Evolutionary conservation across 2,888 invertebrate species (phyloP).

Genomic region (Anagyrus pseudococci): DNA sequence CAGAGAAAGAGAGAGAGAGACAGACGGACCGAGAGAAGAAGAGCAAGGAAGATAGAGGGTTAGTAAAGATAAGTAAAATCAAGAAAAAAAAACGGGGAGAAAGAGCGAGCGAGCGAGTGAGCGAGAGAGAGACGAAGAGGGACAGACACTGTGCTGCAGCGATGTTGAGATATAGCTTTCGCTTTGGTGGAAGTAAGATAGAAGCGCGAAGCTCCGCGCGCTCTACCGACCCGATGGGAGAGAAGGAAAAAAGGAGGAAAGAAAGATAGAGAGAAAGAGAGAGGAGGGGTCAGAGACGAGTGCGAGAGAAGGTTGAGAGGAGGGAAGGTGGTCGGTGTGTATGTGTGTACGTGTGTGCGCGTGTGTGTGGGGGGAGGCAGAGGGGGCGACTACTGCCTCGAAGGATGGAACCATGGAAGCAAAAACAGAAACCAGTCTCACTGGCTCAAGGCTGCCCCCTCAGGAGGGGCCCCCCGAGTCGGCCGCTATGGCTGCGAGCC

Average conservation of each 20-base stretch:
- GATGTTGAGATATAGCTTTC: conserved; percentile 38
- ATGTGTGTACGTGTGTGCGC: too few relatives aligned
- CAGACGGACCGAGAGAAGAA: conserved; percentile 17
- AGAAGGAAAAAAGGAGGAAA: conserved; percentile 17
- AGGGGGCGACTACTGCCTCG: conserved; percentile 44
- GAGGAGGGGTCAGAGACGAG: conserved; percentile 36
- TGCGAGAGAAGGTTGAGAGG: conserved; percentile 17
- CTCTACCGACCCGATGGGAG: background rate
- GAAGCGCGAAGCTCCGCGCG: conserved; percentile 9
- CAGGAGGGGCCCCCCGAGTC: conserved; percentile 16
- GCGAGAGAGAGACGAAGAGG: conserved; percentile 33
- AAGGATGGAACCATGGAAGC: conserved; percentile 60
- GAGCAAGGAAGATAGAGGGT: too few relatives aligned
- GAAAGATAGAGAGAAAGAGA: too few relatives aligned
- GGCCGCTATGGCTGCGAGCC: conserved; percentile 35
- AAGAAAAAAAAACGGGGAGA: conserved; percentile 6
- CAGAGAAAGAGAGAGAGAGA: conserved; percentile 20
- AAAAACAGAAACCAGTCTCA: conserved; percentile 62
- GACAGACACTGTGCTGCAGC: conserved; percentile 25
- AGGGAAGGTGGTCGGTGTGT: conserved; percentile 23
- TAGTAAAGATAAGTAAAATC: conserved; percentile 10
- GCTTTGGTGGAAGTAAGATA: conserved; percentile 39
- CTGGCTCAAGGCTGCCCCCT: conserved; percentile 59
- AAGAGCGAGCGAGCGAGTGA: conserved; percentile 29
- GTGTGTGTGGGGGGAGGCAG: conserved; percentile 22